These are phyloP conservation scores for human (Homo sapiens) DNA, from an alignment of 2,113 vertebrate species.

Conservation along the genomic window DNA sequence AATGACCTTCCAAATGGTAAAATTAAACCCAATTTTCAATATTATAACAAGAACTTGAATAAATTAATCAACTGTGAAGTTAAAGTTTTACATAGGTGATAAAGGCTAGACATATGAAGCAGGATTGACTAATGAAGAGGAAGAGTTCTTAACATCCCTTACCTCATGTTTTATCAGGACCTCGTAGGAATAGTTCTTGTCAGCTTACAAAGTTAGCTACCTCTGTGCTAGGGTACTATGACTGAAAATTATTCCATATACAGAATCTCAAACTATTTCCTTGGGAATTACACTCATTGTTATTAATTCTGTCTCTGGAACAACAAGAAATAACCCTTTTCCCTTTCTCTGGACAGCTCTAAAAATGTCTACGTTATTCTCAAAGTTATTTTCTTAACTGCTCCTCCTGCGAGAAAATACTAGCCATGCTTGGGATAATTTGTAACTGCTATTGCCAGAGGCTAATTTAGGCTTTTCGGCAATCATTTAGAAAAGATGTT, in stretches of 20 bases:
- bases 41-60: conserved; percentile 17
- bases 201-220: background rate
- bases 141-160: background rate
- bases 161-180: background rate
- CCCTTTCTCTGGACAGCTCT: background rate
- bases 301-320: background rate
- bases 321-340: background rate
- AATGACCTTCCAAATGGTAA: background rate
- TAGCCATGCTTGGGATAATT: conserved; percentile 10
- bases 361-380: conserved; percentile 36
- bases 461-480: background rate
- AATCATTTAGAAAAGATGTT: conserved; percentile 9
- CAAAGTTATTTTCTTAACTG: conserved; percentile 41
- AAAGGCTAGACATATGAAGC: background rate
- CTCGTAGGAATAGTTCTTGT: background rate
- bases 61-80: conserved; percentile 16
- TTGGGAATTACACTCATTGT: background rate
- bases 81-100: conserved; percentile 39
- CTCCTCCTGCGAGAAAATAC: conserved; percentile 37
- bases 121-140: background rate
- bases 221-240: background rate
- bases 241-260: background rate
- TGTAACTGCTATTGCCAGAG: background rate
- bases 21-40: background rate
- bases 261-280: background rate